Conservation (phyloP, 1,140 invertebrate genomes). For the Drosophila nebulosa region DNA sequence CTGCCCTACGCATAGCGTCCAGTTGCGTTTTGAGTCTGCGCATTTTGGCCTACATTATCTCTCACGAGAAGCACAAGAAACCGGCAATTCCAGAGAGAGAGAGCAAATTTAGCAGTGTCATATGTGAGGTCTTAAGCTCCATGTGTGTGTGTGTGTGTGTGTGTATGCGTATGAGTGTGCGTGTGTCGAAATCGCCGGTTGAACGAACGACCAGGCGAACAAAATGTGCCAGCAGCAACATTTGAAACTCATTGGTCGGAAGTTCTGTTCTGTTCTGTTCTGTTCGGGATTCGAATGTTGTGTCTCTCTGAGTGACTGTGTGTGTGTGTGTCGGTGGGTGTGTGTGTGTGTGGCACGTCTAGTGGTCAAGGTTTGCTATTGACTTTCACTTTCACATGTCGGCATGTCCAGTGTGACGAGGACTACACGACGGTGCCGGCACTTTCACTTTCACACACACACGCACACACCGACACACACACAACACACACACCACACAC, state of each 20-base stretch:
- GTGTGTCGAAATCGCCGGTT: constrained; percentile 59
- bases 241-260: constrained; percentile 41
- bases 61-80: not conserved
- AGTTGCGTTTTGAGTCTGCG: constrained; percentile 31
- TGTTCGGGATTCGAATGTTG: not conserved
- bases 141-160: constrained; percentile 2
- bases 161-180: constrained; percentile 34
- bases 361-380: constrained; percentile 79
- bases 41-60: constrained; percentile 1
- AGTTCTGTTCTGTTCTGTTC: too few species aligned
- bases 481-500: constrained; percentile 1
- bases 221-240: constrained; percentile 39
- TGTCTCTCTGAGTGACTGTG: not conserved
- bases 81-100: not conserved
- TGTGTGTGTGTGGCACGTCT: constrained; percentile 32
- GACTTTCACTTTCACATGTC: constrained; percentile 79
- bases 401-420: constrained; percentile 50
- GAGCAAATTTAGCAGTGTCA: not conserved
- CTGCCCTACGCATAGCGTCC: constrained; percentile 22
- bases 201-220: constrained; percentile 62
- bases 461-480: constrained; percentile 14
- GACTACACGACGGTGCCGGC: constrained; percentile 49
- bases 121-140: constrained; percentile 13
- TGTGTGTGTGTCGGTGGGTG: not conserved
- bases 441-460: constrained; percentile 68